Evolutionary conservation across 1,140 invertebrate genomes (phyloP).

Genomic region (Drosophila arawakana): DNA sequence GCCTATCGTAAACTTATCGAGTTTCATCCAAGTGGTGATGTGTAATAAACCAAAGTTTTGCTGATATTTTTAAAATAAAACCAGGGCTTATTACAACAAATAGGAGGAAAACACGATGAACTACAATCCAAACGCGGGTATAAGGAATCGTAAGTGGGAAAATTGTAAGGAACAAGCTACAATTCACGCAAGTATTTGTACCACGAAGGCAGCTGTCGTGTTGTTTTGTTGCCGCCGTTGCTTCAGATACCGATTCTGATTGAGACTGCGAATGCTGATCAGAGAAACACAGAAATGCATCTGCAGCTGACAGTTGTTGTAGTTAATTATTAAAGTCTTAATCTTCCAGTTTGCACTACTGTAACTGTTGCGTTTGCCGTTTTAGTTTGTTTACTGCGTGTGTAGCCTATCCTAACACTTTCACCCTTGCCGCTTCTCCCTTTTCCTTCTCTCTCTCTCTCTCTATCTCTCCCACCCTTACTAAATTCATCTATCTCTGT

Average conservation of each 20-base stretch:
- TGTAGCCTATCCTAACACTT: constrained; percentile 66
- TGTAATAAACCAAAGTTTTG: constrained; percentile 56
- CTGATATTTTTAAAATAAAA: constrained; percentile 45
- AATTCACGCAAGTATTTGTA: constrained; percentile 71
- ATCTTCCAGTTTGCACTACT: not conserved
- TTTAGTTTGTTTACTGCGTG: constrained; percentile 53
- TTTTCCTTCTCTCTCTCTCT: not conserved
- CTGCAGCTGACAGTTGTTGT: constrained; percentile 26
- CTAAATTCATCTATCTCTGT: constrained; percentile 15
- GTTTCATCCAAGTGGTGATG: constrained; percentile 44
- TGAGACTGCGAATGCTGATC: constrained; percentile 10
- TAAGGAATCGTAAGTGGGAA: constrained; percentile 85
- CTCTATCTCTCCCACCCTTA: constrained; percentile 4
- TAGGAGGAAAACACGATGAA: constrained; percentile 61
- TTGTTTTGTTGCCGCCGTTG: constrained; percentile 11
- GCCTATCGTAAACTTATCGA: constrained; percentile 20
- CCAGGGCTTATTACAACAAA: constrained; percentile 9
- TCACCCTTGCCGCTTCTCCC: constrained; percentile 9
- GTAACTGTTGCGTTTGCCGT: constrained; percentile 18
- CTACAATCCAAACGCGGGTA: constrained; percentile 85
- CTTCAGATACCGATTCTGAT: not conserved
- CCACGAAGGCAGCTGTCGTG: constrained; percentile 41
- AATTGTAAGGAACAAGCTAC: constrained; percentile 81
- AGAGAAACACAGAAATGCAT: constrained; percentile 18
- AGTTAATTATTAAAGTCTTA: constrained; percentile 19